Conservation (phyloP, 2,113 vertebrate species). For the Panthera uncia region DNA sequence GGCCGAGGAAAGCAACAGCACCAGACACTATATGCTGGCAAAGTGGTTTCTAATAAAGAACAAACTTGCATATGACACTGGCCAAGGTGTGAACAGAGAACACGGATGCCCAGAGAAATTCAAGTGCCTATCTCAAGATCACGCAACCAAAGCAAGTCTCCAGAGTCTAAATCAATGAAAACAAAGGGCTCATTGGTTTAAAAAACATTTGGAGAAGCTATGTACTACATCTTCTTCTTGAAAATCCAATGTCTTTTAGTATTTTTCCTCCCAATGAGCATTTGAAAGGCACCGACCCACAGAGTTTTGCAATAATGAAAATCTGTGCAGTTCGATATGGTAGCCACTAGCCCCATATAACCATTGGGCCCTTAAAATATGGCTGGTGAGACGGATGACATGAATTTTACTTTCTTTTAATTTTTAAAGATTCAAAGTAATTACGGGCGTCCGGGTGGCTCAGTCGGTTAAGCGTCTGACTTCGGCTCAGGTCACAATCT, state of each 20-base stretch:
- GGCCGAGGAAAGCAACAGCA: background rate
- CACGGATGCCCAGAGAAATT: background rate
- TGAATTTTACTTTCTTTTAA: background rate
- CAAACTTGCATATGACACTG: background rate
- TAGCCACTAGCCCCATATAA: background rate
- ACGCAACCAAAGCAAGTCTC: background rate
- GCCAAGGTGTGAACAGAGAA: background rate
- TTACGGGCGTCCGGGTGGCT: background rate
- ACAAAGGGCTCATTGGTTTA: background rate
- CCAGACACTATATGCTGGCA: background rate
- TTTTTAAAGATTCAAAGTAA: background rate
- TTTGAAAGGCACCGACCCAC: conserved; percentile 6
- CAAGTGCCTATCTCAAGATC: background rate
- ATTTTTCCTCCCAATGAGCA: background rate
- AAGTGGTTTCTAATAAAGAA: background rate
- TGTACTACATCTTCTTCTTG: background rate
- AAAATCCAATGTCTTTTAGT: conserved; percentile 1
- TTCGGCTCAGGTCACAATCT: no score
- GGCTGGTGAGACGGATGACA: conserved; percentile 2
- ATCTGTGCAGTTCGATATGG: background rate
- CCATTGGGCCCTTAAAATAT: background rate
- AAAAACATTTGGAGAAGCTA: background rate
- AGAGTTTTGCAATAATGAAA: background rate
- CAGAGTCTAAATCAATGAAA: background rate
- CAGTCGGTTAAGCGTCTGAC: no score